These are phyloP conservation scores for Spermophilus dauricus DNA, from an alignment of 2,113 vertebrate species.

Conservation along the genomic window DNA sequence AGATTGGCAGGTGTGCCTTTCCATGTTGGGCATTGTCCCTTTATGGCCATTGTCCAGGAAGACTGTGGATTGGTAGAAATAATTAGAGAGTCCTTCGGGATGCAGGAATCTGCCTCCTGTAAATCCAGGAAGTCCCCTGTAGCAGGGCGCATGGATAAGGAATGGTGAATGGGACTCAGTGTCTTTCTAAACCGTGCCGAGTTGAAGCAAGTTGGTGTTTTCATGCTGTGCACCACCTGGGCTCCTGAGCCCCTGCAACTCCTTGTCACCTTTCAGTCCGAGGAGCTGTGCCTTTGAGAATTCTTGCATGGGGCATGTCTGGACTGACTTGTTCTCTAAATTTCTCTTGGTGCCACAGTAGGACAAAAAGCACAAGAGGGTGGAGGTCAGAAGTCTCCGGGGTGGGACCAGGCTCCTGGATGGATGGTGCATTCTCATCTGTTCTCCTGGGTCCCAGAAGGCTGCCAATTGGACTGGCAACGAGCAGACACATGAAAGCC, in stretches of 20 bases:
- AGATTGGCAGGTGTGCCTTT: background rate
- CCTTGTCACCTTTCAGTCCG: no score
- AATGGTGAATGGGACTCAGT: background rate
- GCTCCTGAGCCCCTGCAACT: background rate
- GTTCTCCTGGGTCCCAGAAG: background rate
- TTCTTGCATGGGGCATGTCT: background rate
- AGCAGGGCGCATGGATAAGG: background rate
- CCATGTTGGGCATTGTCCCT: background rate
- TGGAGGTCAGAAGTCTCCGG: background rate
- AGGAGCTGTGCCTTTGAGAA: rapidly evolving
- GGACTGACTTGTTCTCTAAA: background rate
- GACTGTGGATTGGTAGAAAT: background rate
- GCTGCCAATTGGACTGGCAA: background rate
- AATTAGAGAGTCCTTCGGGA: background rate
- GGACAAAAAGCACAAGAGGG: background rate
- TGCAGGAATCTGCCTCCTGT: background rate
- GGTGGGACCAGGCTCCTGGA: background rate
- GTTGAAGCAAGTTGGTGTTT: background rate
- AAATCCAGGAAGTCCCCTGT: background rate
- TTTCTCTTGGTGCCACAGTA: background rate
- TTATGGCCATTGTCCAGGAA: background rate
- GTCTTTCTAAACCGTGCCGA: background rate
- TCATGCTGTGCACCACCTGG: background rate
- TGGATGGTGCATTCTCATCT: background rate
- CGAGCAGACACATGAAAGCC: slow-evolving; percentile 59